Evolutionary conservation across 1,140 invertebrate species (phyloP).

Genomic region (Brachionus plicatilis): DNA sequence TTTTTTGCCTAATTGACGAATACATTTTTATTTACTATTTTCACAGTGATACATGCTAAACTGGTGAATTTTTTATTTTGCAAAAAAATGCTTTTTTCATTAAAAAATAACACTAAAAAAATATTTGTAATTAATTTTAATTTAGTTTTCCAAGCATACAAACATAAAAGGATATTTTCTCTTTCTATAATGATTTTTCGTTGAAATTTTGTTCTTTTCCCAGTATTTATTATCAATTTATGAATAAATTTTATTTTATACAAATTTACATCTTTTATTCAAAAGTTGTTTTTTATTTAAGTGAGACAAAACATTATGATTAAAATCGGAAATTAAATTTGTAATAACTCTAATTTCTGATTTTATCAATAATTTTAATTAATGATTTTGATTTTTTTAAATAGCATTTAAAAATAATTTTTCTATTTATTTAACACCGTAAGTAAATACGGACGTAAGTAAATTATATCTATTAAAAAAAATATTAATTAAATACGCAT

Average conservation of each 20-base stretch:
- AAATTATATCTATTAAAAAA: no score
- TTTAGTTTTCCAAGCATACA: neutral
- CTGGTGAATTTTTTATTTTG: slow-evolving; percentile 1
- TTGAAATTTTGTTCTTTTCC: neutral
- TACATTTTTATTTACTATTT: neutral
- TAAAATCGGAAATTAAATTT: no score
- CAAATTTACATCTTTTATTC: neutral
- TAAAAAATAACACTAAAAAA: neutral
- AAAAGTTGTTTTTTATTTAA: no score
- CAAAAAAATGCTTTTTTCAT: neutral
- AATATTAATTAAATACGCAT: no score
- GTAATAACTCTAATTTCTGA: no score
- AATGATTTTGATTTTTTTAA: no score
- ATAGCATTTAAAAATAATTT: no score
- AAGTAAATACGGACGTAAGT: no score
- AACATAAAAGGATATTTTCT: neutral
- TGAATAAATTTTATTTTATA: slow-evolving; percentile 5
- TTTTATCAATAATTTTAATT: no score
- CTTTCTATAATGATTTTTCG: neutral
- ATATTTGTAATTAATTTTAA: slow-evolving; percentile 18
- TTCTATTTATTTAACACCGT: no score
- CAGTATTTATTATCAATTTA: slow-evolving; percentile 2
- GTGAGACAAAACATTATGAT: no score
- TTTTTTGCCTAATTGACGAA: neutral
- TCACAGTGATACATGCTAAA: slow-evolving; percentile 17